Conservation (phyloP, 2,113 vertebrate genomes). For the Corythoichthys intestinalis region DNA sequence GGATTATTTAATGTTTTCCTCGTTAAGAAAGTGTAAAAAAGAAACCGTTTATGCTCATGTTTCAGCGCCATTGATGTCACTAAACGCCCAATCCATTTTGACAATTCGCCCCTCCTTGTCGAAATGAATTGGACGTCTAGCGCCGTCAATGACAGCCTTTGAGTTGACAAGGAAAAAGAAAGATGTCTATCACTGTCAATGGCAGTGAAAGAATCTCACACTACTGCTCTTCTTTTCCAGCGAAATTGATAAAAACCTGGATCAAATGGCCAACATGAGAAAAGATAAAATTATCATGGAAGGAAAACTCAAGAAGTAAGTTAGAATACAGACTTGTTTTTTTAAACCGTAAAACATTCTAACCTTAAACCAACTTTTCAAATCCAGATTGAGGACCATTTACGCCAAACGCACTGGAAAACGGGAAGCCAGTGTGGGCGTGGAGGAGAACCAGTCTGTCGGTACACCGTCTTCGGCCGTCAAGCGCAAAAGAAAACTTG, state of each 20-base stretch:
- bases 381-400: conserved; percentile 84
- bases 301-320: conserved; percentile 98
- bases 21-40: too few species aligned
- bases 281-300: conserved; percentile 98
- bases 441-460: conserved; percentile 81
- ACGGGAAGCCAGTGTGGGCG: conserved; percentile 74
- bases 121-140: too few species aligned
- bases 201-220: not conserved
- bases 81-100: too few species aligned
- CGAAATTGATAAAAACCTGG: conserved; percentile 98
- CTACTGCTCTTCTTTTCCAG: conserved; percentile 66
- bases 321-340: not conserved
- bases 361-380: conserved; percentile 5
- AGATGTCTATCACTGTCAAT: too few species aligned
- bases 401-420: conserved; percentile 93
- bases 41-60: too few species aligned
- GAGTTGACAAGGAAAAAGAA: too few species aligned
- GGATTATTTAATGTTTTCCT: too few species aligned
- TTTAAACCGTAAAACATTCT: not conserved
- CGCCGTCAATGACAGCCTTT: too few species aligned
- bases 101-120: too few species aligned
- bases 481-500: conserved; percentile 85
- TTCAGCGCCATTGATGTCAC: too few species aligned
- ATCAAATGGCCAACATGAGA: conserved; percentile 97
- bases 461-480: conserved; percentile 79